These are phyloP conservation scores for Chitala chitala DNA, from an alignment of 2,113 vertebrate species.

Conservation along the genomic window DNA sequence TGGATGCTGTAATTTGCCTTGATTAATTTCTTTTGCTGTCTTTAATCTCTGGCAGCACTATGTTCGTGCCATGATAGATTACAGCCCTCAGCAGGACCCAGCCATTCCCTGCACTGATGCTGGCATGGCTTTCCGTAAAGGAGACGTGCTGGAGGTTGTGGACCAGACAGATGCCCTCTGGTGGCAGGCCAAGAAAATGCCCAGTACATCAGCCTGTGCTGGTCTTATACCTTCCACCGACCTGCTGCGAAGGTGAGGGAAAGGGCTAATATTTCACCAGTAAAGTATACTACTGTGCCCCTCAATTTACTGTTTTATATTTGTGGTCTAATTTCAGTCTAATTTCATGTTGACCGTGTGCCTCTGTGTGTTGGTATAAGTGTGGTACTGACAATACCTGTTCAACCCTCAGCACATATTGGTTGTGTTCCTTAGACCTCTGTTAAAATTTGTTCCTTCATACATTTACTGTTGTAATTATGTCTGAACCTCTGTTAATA, in stretches of 20 bases:
- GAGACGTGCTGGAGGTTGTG: constrained; percentile 90
- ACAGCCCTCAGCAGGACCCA: constrained; percentile 82
- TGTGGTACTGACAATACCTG: no score
- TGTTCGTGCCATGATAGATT: constrained; percentile 82
- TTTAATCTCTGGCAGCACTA: constrained; percentile 66
- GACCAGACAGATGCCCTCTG: constrained; percentile 89
- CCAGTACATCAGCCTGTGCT: constrained; percentile 70
- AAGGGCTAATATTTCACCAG: no score
- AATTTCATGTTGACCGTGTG: not conserved
- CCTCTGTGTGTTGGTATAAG: not conserved
- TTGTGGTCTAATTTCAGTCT: not conserved
- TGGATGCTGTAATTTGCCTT: not conserved
- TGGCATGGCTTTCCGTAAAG: constrained; percentile 80
- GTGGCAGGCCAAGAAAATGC: constrained; percentile 93
- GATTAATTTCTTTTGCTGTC: not conserved
- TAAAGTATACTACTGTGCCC: not conserved
- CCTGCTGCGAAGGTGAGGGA: constrained; percentile 78
- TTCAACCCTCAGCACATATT: no score
- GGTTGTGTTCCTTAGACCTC: no score
- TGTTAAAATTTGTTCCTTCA: no score
- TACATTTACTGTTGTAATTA: no score
- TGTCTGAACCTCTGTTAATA: no score
- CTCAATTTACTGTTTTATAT: not conserved
- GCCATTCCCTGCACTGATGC: constrained; percentile 86
- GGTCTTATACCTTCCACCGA: constrained; percentile 85